Evolutionary conservation across 2,797 vertebrate genomes (phyloP).

Genomic region (Urocyon cinereoargenteus): DNA sequence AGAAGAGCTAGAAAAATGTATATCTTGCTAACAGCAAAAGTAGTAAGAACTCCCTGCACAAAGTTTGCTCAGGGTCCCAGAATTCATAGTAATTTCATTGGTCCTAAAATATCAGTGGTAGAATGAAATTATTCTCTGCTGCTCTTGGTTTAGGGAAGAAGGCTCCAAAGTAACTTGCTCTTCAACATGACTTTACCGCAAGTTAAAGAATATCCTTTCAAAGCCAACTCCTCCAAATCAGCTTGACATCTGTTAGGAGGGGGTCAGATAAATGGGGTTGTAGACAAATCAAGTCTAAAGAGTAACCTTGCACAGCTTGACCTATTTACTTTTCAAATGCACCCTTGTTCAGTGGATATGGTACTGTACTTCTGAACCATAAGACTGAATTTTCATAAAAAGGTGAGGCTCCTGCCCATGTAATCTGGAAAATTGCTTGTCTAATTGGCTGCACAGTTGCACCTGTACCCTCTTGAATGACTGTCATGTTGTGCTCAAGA

Average conservation of each 20-base stretch:
- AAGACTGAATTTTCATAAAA: constrained; percentile 70
- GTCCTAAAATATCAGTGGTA: background rate
- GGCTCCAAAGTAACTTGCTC: background rate
- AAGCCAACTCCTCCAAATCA: background rate
- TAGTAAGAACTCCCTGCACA: background rate
- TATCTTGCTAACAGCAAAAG: background rate
- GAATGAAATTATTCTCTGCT: background rate
- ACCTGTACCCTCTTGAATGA: constrained; percentile 68
- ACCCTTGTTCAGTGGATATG: constrained; percentile 18
- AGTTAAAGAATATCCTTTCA: background rate
- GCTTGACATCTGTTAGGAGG: constrained; percentile 29
- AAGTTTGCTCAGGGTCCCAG: background rate
- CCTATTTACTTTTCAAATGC: constrained; percentile 59
- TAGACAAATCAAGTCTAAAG: constrained; percentile 42
- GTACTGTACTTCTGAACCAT: constrained; percentile 40
- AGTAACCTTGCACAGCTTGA: constrained; percentile 56
- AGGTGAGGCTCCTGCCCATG: constrained; percentile 56
- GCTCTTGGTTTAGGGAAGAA: background rate
- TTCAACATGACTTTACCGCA: background rate
- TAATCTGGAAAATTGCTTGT: constrained; percentile 77
- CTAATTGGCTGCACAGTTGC: constrained; percentile 68
- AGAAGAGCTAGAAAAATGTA: background rate
- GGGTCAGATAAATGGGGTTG: constrained; percentile 17
- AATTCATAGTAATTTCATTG: background rate
- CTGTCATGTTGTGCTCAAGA: constrained; percentile 71